Conservation (phyloP, 2,113 vertebrate species). For the Origma solitaria region DNA sequence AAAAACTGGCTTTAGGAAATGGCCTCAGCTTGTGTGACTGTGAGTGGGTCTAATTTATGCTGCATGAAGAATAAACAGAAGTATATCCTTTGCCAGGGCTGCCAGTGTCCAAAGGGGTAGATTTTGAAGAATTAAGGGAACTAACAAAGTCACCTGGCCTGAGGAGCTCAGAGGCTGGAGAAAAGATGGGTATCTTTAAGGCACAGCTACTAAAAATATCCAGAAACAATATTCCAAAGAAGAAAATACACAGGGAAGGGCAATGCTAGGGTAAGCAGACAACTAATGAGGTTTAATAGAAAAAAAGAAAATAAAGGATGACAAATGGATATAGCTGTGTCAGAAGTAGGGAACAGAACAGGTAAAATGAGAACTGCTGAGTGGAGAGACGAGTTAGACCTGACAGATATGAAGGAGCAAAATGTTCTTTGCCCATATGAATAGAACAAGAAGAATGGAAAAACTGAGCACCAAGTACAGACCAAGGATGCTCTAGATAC, state of each 20-base stretch:
- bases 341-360: not conserved
- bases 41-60: not conserved
- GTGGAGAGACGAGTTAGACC: not conserved
- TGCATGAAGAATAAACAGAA: not conserved
- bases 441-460: not conserved
- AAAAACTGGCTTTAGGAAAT: not conserved
- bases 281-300: not conserved
- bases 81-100: not conserved
- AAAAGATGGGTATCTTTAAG: not conserved
- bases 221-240: not conserved
- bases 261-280: not conserved
- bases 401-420: not conserved
- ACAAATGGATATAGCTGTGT: not conserved
- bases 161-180: not conserved
- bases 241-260: not conserved
- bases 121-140: not conserved
- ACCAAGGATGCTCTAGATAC: not conserved
- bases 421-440: not conserved
- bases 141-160: not conserved
- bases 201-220: not conserved
- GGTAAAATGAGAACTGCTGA: not conserved
- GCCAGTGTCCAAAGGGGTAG: not conserved
- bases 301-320: not conserved
- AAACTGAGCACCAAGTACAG: not conserved
- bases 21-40: not conserved